Conservation (phyloP, 2,113 vertebrate species). For the Salvelinus alpinus region DNA sequence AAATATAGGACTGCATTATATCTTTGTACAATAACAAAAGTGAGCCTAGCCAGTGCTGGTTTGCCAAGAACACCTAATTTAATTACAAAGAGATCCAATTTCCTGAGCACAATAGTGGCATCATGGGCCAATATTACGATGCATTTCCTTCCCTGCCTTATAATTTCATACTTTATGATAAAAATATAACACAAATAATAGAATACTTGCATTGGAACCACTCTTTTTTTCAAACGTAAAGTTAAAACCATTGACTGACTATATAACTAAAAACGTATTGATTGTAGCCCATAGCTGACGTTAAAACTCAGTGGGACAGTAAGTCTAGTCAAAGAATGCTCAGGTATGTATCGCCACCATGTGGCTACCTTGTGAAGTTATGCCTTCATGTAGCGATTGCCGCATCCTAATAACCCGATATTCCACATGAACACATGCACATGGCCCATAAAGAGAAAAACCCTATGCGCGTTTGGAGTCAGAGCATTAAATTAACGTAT, state of each 20-base stretch:
- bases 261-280: neutral
- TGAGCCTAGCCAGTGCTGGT: neutral
- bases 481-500: no score
- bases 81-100: slow-evolving; percentile 21
- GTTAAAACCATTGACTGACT: no score
- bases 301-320: neutral
- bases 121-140: neutral
- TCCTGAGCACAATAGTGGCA: neutral
- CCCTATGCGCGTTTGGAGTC: neutral
- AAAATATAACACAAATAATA: no score
- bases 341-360: slow-evolving; percentile 29
- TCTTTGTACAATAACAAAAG: slow-evolving; percentile 1
- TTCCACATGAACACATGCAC: neutral
- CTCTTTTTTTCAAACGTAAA: no score
- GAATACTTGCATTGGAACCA: no score
- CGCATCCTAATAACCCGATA: neutral
- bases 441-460: neutral
- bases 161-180: no score
- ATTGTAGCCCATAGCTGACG: neutral
- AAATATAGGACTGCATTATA: neutral
- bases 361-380: slow-evolving; percentile 6
- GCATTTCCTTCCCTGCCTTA: neutral
- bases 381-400: neutral
- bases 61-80: slow-evolving; percentile 8
- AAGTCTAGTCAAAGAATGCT: neutral